phyloP scores from a whole-genome alignment of 2,797 vertebrate species.

The Macropus fuliginosus region DNA sequence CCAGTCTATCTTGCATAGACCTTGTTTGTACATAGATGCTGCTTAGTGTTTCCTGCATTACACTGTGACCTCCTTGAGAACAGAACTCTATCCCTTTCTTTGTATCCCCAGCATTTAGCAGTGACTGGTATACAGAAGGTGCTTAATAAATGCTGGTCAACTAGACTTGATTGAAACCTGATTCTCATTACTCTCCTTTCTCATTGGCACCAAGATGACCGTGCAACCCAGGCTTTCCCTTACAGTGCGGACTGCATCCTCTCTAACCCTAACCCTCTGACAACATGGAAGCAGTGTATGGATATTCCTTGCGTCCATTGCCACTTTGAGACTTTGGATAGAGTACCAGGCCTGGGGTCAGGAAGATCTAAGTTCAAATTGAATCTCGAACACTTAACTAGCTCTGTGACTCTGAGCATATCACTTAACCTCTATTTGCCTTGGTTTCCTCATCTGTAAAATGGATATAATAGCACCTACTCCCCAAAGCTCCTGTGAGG shows the following conservation, averaged over 20 bases:
- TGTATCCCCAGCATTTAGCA: background rate
- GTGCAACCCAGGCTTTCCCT: background rate
- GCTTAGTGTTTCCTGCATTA: background rate
- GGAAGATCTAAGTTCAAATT: background rate
- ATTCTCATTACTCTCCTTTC: background rate
- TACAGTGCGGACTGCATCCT: background rate
- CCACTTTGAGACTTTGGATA: background rate
- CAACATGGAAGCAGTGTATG: background rate
- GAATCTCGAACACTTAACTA: background rate
- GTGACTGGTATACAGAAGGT: background rate
- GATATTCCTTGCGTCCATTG: background rate
- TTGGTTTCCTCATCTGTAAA: background rate
- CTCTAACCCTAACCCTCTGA: background rate
- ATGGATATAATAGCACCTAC: background rate
- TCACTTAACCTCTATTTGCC: background rate
- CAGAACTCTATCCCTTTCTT: background rate
- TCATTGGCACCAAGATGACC: background rate
- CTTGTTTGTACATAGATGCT: background rate
- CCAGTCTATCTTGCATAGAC: background rate
- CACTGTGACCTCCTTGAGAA: background rate
- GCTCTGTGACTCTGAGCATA: background rate
- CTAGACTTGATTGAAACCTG: background rate
- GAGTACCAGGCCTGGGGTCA: background rate
- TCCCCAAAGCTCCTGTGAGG: background rate
- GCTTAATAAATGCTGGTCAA: background rate